Evolutionary conservation across 2,797 vertebrate species (phyloP).

Genomic region (Ctenochaetus hawaiiensis): DNA sequence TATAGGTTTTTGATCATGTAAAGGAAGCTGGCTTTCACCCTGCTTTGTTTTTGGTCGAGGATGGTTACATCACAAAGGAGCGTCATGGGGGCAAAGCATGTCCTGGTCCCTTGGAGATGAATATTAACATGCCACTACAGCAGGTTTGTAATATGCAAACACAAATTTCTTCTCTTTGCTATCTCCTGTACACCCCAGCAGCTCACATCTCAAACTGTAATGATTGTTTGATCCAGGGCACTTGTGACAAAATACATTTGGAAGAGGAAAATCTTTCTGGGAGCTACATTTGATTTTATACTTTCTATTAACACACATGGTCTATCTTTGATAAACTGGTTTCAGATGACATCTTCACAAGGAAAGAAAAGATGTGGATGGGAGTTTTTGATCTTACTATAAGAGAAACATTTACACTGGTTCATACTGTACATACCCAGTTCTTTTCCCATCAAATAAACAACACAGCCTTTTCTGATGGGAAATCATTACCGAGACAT

Average conservation of each 20-base stretch:
- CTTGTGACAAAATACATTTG: constrained; percentile 81
- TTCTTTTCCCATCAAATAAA: constrained; percentile 46
- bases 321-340: constrained; percentile 56
- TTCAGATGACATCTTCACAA: constrained; percentile 44
- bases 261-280: constrained; percentile 57
- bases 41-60: constrained; percentile 62
- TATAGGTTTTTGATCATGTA: constrained; percentile 32
- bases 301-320: constrained; percentile 36
- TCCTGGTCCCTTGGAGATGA: constrained; percentile 51
- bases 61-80: constrained; percentile 34
- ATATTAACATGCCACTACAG: constrained; percentile 15
- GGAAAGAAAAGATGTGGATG: constrained; percentile 44
- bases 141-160: constrained; percentile 66
- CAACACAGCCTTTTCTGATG: constrained; percentile 35
- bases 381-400: constrained; percentile 37
- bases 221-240: constrained; percentile 79
- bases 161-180: constrained; percentile 28
- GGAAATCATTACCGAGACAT: constrained; percentile 64
- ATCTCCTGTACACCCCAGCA: constrained; percentile 4
- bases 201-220: constrained; percentile 24
- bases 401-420: constrained; percentile 52
- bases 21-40: constrained; percentile 53
- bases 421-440: constrained; percentile 58
- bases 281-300: constrained; percentile 69
- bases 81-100: constrained; percentile 5